Evolutionary conservation across 2,113 vertebrate genomes (phyloP), one percentile per base, ranked within the genome.

Genomic region (Corythornis cristatus): DNA sequence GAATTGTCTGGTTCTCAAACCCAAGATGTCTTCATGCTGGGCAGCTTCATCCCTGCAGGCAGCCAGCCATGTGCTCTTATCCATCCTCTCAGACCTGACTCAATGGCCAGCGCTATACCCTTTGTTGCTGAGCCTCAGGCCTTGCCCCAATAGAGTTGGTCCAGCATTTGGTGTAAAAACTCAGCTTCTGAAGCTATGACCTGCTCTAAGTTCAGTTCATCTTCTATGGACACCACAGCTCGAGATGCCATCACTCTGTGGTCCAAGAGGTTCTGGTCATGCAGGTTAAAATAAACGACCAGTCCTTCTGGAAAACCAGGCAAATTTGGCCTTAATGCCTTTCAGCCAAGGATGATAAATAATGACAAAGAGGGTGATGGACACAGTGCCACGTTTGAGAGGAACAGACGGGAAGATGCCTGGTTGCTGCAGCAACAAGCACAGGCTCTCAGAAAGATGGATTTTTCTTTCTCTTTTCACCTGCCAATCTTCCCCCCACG

Each of bases 401-500:
- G 83, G 77, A 96, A 93, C 79, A 96, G 93, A 96, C 20, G 8
- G 56, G 76, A 94, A 92, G 62, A 83, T 89, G 82, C 58, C 84
- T 84, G 51, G 43, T 97, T 94, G 88, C 97, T 92, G 95, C 96
- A 94, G 97, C 94, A 96, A 97, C 96, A 75, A 94, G 71, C 90
- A 90, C 25, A n/a, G 84, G 31, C 48, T 96, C 92, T 93, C 58
- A 8, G 76, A 93, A 96, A 95, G 77, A 93, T 15, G 42, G 68
- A 83, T 45, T 91, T 91, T 97, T 95, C 95, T 79, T 95, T 94
- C 96, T 96, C 81, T 97, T 96, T 96, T 97, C 90, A 92, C 95
- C 93, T 96, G 96, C 95, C 97, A 97, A 93, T 98, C 95, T 97
- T 91, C 91, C 93, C 85, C 82, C 77, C 83, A 88, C 85, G 86